Percentiles rank a stretch among this genome's conserved stretches.
phyloP scores from a whole-genome alignment of 2,888 invertebrate genomes.

The Andrena trimmerana region DNA sequence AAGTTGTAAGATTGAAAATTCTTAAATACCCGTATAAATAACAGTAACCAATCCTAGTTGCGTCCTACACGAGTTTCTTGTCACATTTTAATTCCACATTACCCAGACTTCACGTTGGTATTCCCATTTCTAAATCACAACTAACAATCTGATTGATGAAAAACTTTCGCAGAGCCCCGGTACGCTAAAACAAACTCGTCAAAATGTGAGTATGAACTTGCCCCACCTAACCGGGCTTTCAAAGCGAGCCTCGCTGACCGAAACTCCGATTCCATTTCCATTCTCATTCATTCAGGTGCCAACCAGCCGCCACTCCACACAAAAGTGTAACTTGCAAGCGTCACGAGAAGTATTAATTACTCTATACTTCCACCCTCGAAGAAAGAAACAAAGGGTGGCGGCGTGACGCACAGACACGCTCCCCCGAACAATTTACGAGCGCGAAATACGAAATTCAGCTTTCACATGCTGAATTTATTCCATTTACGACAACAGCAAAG shows the following conservation, averaged over 20 bases:
- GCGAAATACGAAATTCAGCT: not conserved
- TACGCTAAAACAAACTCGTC: not conserved
- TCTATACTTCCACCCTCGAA: not conserved
- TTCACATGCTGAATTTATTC: conserved; percentile 17
- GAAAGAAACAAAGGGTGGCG: not conserved
- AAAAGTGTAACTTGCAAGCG: not conserved
- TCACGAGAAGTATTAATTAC: not conserved
- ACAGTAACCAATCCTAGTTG: no score
- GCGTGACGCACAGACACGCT: not conserved
- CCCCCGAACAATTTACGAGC: not conserved
- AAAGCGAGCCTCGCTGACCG: conserved; percentile 2
- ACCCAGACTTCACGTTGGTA: not conserved
- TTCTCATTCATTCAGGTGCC: conserved; percentile 10
- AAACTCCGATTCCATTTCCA: conserved; percentile 35
- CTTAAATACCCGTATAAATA: no score
- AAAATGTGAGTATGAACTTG: conserved; percentile 4
- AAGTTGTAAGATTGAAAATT: not conserved
- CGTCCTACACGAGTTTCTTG: not conserved
- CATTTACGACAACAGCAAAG: conserved; percentile 11
- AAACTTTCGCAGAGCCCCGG: not conserved
- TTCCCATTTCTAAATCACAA: not conserved
- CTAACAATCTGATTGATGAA: not conserved
- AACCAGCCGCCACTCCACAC: not conserved
- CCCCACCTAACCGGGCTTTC: not conserved
- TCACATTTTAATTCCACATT: not conserved